Percentiles rank a stretch among this genome's conserved stretches.
Evolutionary conservation across 2,888 invertebrate genomes (phyloP).

Genomic region (Chrysomela aeneicollis): DNA sequence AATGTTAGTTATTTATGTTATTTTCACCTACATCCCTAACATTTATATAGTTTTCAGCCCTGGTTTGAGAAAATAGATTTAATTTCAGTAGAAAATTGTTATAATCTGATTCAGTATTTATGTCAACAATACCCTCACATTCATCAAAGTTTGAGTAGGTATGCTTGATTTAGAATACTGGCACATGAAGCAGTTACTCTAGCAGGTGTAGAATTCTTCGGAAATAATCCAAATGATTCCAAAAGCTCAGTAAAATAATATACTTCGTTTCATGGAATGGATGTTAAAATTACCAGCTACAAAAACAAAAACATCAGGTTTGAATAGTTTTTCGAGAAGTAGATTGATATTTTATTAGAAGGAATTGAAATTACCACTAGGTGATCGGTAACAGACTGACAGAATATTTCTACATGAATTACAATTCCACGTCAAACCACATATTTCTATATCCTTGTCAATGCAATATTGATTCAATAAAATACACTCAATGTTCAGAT

Average conservation of each 20-base stretch:
- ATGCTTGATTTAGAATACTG: slow-evolving; percentile 15
- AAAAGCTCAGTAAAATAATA: background rate
- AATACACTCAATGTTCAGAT: no score
- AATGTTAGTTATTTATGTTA: no score
- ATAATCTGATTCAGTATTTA: background rate
- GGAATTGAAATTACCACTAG: no score
- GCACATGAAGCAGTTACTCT: slow-evolving; percentile 15
- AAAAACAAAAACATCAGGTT: no score
- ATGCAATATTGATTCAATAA: background rate
- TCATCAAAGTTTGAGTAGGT: background rate
- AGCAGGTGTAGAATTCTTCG: slow-evolving; percentile 1
- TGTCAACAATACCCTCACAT: no score
- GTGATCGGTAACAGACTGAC: background rate
- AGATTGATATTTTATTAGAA: no score
- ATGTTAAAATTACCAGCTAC: slow-evolving; percentile 6
- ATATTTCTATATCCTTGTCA: background rate
- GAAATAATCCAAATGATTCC: no score
- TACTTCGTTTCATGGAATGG: background rate
- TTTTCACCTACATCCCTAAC: no score
- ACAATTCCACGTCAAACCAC: background rate
- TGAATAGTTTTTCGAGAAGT: no score
- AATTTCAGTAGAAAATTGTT: background rate
- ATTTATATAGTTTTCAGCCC: no score
- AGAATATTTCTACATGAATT: background rate
- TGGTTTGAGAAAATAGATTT: no score